A percentile compares a stretch with the other conserved stretches of the same genome.
Conservation (phyloP, 2,797 vertebrate genomes). For the Denticeps clupeoides region DNA sequence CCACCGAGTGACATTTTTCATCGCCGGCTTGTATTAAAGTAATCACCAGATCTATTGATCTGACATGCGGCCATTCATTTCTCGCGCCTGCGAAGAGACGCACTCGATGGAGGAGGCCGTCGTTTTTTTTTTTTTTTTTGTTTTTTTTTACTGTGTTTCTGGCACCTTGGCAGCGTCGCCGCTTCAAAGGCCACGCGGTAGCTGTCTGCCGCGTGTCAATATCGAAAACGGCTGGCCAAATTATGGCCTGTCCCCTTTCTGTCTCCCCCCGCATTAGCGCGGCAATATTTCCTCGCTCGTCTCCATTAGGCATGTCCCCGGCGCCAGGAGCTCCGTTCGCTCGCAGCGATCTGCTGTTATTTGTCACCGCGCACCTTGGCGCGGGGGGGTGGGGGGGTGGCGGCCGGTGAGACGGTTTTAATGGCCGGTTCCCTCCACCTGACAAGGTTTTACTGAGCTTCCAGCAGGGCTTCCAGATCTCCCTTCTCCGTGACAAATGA, state of each 20-base stretch:
- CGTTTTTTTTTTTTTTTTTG: neutral
- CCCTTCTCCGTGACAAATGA: neutral
- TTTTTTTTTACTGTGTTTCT: neutral
- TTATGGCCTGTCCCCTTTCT: neutral
- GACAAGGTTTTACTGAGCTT: neutral
- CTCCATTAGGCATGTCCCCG: neutral
- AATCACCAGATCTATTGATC: conserved; percentile 49
- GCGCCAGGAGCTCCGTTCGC: neutral
- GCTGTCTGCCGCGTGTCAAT: conserved; percentile 2
- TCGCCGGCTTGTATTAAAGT: conserved; percentile 13
- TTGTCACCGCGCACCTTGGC: no score
- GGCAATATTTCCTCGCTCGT: neutral
- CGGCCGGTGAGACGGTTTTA: no score
- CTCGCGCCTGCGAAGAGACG: conserved; percentile 27
- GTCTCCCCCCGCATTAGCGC: neutral
- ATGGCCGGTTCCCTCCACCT: no score
- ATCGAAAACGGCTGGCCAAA: conserved; percentile 1
- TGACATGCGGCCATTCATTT: conserved; percentile 51
- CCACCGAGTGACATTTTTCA: conserved; percentile 40
- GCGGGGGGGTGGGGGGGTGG: no score
- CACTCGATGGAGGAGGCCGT: neutral
- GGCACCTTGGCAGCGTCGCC: no score
- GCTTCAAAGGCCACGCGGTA: neutral
- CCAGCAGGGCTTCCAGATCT: neutral
- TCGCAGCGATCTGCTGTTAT: no score